Conservation (phyloP, 92 coral and sea anemone species). For the Plumapathes pennacea region DNA sequence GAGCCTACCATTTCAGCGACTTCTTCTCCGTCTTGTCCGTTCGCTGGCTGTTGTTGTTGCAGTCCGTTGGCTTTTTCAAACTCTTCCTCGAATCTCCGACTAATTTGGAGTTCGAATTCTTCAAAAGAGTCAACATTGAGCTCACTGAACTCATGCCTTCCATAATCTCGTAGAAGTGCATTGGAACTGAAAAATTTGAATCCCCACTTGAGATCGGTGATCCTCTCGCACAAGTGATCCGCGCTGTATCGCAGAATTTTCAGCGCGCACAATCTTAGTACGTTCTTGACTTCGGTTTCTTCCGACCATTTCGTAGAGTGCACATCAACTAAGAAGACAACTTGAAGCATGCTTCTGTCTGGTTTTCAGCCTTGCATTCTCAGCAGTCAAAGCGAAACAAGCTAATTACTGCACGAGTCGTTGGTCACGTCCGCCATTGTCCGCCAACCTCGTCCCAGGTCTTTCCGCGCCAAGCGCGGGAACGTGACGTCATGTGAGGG, state of each 20-base stretch:
- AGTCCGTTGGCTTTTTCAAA: slow-evolving; percentile 18
- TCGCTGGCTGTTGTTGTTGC: slow-evolving; percentile 7
- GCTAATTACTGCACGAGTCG: no score
- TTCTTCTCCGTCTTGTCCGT: slow-evolving; percentile 3
- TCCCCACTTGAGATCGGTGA: slow-evolving; percentile 77
- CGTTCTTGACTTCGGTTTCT: slow-evolving; percentile 46
- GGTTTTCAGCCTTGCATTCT: no score
- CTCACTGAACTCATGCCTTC: slow-evolving; percentile 84
- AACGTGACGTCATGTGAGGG: no score
- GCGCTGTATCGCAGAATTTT: slow-evolving; percentile 69
- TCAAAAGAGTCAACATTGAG: slow-evolving; percentile 66
- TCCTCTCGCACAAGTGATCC: slow-evolving; percentile 13
- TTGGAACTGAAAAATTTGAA: slow-evolving; percentile 82
- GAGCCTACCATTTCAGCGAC: slow-evolving; percentile 1
- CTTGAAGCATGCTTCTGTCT: no score
- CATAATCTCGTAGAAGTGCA: slow-evolving; percentile 66
- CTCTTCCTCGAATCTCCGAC: slow-evolving; percentile 50
- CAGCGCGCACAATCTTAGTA: slow-evolving; percentile 75
- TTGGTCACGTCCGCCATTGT: no score
- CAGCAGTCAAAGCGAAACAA: no score
- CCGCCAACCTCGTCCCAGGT: no score
- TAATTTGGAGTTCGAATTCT: slow-evolving; percentile 67
- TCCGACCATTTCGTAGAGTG: slow-evolving; percentile 14
- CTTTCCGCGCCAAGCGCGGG: no score
- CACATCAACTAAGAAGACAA: slow-evolving; percentile 56